phyloP scores from a whole-genome alignment of 2,797 vertebrate species.

The Orientallactaga sibirica region DNA sequence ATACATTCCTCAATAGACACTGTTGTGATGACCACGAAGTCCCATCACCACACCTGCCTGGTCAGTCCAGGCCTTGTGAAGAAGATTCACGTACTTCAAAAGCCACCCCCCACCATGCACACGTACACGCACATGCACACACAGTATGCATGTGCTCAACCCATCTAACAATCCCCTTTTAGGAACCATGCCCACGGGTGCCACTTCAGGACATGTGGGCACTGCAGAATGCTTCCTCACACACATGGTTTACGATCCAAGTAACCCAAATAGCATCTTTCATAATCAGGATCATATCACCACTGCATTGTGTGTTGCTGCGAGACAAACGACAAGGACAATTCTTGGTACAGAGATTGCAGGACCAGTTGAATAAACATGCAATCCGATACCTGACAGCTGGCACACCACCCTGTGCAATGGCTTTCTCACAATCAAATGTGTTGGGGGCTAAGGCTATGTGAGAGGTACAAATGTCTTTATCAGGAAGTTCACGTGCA shows the following conservation, averaged over 20 bases:
- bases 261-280: conserved; percentile 81
- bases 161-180: conserved; percentile 39
- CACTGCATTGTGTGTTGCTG: conserved; percentile 79
- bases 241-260: conserved; percentile 77
- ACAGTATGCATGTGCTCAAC: not conserved
- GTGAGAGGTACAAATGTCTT: conserved; percentile 86
- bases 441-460: conserved; percentile 83
- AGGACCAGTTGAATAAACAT: conserved; percentile 90
- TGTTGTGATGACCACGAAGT: not conserved
- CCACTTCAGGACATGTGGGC: conserved; percentile 42
- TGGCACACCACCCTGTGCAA: conserved; percentile 88
- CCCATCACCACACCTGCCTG: not conserved
- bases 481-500: conserved; percentile 80
- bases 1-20: too few species aligned
- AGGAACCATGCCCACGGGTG: conserved; percentile 16
- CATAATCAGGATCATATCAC: conserved; percentile 74
- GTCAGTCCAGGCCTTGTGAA: not conserved
- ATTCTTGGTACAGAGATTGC: conserved; percentile 83
- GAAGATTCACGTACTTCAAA: conserved; percentile 14
- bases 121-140: too few species aligned
- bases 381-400: conserved; percentile 92
- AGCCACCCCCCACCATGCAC: not conserved
- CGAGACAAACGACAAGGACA: conserved; percentile 81
- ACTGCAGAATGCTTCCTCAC: conserved; percentile 74
- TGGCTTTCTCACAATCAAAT: conserved; percentile 85